A percentile compares a stretch with the other conserved stretches of the same genome.
These are phyloP conservation scores for Lordiphosa clarofinis DNA, from an alignment of 1,140 invertebrate genomes.

Conservation along the genomic window DNA sequence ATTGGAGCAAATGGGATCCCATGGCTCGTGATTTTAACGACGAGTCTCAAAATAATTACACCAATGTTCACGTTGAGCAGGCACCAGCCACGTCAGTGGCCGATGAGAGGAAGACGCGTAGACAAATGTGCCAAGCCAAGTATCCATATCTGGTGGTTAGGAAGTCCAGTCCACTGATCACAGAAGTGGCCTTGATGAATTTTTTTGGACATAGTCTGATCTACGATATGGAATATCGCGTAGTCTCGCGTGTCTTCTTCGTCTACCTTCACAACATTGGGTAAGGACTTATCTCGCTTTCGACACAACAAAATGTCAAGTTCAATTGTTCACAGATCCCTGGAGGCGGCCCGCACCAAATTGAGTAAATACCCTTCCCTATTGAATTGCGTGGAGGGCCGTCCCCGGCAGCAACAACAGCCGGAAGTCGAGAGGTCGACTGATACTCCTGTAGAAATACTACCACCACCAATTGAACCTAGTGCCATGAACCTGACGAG, in stretches of 20 bases:
- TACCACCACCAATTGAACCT: not conserved
- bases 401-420: not conserved
- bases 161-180: constrained; percentile 15
- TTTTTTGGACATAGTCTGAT: constrained; percentile 39
- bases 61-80: constrained; percentile 1
- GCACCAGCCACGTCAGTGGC: not conserved
- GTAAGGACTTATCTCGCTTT: constrained; percentile 9
- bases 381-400: constrained; percentile 11
- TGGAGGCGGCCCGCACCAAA: constrained; percentile 31
- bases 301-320: too few species aligned
- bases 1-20: constrained; percentile 43
- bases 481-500: constrained; percentile 7
- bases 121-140: not conserved
- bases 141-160: constrained; percentile 46
- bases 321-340: constrained; percentile 12
- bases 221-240: constrained; percentile 21
- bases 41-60: constrained; percentile 21
- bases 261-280: constrained; percentile 50
- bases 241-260: constrained; percentile 6
- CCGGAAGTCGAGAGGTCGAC: not conserved
- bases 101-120: not conserved
- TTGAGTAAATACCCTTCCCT: constrained; percentile 24
- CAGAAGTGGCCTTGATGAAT: constrained; percentile 10
- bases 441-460: too few species aligned
- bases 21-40: constrained; percentile 36